Evolutionary conservation across 2,888 invertebrate species (phyloP), one percentile per base, ranked within the genome.

Genomic region (Apamea anceps): DNA sequence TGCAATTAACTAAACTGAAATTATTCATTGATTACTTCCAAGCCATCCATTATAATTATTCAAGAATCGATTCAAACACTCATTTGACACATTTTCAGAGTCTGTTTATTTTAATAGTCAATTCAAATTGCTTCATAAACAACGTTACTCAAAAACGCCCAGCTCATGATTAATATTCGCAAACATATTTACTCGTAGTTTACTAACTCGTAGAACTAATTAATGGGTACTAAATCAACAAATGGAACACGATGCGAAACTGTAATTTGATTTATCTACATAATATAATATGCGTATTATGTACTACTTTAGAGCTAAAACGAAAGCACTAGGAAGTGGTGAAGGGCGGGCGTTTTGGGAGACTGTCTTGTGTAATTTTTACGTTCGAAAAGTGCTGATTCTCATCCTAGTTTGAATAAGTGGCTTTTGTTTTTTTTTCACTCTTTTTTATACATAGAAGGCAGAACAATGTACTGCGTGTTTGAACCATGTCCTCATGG

Each of bases 111-210:
- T 32, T 51, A 81, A 42, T 73, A 15, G 65, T 28, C 10, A 25
- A 60, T 62, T 60, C 45, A 45, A 60, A 80, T 74, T 66, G 75
- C 51, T 45, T 67, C 75, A 67, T 82, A 62, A 62, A 82, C 75
- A 45, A 62, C 21, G n/a, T 68, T 21, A 51, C 12, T 75, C 32
- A 32, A 63, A 81, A 66, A 28, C 37, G 21, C 25, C 48, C 28
- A 32, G n/a, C 28, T 25, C 42, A 25, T 62, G 32, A 75, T 75
- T 67, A 67, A 82, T 75, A 62, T 80, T 75, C 10, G 82, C 42
- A 75, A 67, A 75, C 32, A 82, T 60, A 67, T 80, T 76, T 68
- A 32, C 1, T 32, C 2, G 1, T 32, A 62, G 67, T 80, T 80
- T 54, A 28, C 1, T 62, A 2, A 51, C 28, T 54, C 54, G 37